phyloP scores from a whole-genome alignment of 2,797 vertebrate species.

The Acanthornis magna region DNA sequence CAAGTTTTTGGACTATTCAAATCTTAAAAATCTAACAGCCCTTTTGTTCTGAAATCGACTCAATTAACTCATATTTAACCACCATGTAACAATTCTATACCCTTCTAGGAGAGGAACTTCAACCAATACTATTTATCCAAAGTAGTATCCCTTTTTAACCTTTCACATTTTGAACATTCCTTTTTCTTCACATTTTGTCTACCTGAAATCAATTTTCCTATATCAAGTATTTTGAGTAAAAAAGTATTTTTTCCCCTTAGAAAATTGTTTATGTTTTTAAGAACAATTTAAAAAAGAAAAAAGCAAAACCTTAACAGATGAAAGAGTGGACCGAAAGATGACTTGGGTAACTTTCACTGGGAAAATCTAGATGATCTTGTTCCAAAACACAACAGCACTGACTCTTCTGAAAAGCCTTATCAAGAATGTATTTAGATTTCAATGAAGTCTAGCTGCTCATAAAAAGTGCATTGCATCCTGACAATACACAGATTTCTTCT shows the following conservation, averaged over 20 bases:
- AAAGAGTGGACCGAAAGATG: neutral
- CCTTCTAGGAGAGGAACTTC: neutral
- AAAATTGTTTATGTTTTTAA: neutral
- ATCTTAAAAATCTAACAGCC: neutral
- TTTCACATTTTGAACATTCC: neutral
- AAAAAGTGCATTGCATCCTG: neutral
- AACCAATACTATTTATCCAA: neutral
- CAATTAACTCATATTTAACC: neutral
- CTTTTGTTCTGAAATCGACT: neutral
- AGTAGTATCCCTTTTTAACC: neutral
- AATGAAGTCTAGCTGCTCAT: neutral
- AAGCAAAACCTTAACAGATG: neutral
- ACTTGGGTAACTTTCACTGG: neutral
- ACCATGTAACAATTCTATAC: neutral
- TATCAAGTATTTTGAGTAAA: neutral
- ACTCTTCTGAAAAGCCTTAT: neutral
- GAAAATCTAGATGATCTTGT: neutral
- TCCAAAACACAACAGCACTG: neutral
- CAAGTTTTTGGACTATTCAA: neutral
- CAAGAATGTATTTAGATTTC: neutral
- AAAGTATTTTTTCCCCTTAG: neutral
- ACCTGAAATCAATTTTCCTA: neutral
- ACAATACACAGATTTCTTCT: neutral
- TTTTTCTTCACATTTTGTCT: neutral
- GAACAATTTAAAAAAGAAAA: neutral